Conservation (phyloP, 2,888 invertebrate genomes). For the Tetheella fluctuosa region DNA sequence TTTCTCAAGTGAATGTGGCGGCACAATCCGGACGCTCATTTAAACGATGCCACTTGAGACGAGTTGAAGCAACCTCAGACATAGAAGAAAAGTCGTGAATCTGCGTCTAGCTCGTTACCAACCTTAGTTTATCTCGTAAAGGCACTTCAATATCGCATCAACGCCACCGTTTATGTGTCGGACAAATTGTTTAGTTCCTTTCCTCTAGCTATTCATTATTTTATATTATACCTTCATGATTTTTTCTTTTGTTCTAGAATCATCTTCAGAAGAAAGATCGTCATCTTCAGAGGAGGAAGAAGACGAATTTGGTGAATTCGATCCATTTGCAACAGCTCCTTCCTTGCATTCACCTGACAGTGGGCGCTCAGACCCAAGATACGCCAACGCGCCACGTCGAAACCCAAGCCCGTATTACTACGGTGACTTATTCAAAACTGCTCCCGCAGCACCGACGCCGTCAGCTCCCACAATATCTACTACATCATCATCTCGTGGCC, state of each 20-base stretch:
- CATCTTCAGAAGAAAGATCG: constrained; percentile 72
- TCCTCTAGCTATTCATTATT: neutral
- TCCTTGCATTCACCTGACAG: constrained; percentile 89
- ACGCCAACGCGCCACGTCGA: constrained; percentile 84
- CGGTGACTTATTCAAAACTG: constrained; percentile 88
- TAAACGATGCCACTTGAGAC: constrained; percentile 64
- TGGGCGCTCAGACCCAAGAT: constrained; percentile 82
- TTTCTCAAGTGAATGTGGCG: constrained; percentile 46
- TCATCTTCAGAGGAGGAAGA: constrained; percentile 85
- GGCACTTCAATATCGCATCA: constrained; percentile 28
- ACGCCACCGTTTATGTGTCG: constrained; percentile 3
- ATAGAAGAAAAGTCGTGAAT: constrained; percentile 45
- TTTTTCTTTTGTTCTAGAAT: constrained; percentile 65
- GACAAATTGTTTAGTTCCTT: constrained; percentile 8
- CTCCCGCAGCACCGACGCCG: constrained; percentile 72
- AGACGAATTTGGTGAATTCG: constrained; percentile 83
- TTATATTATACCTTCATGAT: constrained; percentile 6
- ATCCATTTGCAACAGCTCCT: constrained; percentile 79
- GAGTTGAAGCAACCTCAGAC: constrained; percentile 59
- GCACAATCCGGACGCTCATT: constrained; percentile 57
- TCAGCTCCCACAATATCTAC: constrained; percentile 78
- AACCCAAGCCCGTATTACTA: constrained; percentile 94
- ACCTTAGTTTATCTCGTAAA: constrained; percentile 47
- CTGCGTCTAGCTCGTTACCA: constrained; percentile 56
- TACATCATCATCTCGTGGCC: constrained; percentile 74